Evolutionary conservation across 1,140 invertebrate genomes (phyloP), one percentile per base, ranked within the genome.

Genomic region (Eurytemora carolleeae): DNA sequence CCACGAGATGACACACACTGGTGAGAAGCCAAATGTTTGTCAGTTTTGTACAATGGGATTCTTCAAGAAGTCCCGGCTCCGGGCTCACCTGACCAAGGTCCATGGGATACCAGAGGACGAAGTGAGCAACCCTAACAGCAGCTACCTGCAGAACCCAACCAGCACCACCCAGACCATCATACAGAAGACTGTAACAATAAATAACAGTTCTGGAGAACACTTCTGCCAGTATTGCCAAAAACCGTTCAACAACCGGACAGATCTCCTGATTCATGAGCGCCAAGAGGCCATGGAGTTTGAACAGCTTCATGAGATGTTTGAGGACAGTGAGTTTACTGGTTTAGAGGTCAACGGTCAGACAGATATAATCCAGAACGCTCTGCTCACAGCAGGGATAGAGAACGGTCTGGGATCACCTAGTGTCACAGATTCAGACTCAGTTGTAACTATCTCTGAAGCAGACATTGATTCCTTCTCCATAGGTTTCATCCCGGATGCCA

Each of bases 1-100:
- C 20, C 57, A 58, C 21, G 24, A 58, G 17, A 58, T 58, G 57
- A 58, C 57, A 2, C 57, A 58, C 57, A 58, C 57, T 25, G 57
- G 57, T 19, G 57, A 58, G 57, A 58, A 58, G 57, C 57, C 57
- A 44, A 12, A 53, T 20, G 20, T 18, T 12, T 58, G 57, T 23
- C 15, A 19, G n/a, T 24, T 24, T 3, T 58, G 57, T 44, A 19
- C n/a, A 15, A 21, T 31, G 57, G 18, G 24, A 1, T 58, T 58
- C 57, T 44, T 25, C 21, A 3, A n/a, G 57, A 25, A 53, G 57
- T 58, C 15, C 1, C 44, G 24, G 57, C 57, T 58, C 18, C 3
- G 17, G 1, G 1, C 1, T 3, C 57, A 58, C 57, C 31, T 44
- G 7, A 44, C 31, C 31, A 44, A 44, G 31, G 31, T 44, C 7